Evolutionary conservation across 2,888 invertebrate species (phyloP).

Genomic region (Eutolmus rufibarbis): DNA sequence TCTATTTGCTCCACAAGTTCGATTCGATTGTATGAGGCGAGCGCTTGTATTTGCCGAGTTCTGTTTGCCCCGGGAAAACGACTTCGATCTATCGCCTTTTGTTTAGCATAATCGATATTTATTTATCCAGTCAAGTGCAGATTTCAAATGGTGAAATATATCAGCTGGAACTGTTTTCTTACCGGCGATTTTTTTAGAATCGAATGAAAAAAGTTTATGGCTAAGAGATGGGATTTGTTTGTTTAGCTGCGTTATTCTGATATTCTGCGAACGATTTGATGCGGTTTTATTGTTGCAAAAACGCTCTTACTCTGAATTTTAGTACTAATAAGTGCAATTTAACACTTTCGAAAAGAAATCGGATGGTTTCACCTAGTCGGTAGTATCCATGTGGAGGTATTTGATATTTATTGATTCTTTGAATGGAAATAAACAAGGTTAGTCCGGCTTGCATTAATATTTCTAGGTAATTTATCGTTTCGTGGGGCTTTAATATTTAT

Average conservation of each 20-base stretch:
- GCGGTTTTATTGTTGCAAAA: neutral
- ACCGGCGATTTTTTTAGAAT: neutral
- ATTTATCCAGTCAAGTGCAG: neutral
- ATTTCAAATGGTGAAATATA: neutral
- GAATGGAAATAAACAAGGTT: neutral
- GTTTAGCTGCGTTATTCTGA: neutral
- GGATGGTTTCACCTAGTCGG: neutral
- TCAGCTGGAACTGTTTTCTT: neutral
- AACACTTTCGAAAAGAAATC: neutral
- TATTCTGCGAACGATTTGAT: neutral
- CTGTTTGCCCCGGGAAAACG: neutral
- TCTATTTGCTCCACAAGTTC: neutral
- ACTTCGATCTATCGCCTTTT: neutral
- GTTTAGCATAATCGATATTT: neutral
- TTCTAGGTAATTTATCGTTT: neutral
- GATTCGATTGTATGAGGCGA: neutral
- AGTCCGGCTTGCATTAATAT: neutral
- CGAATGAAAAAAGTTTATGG: neutral
- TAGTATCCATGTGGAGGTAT: neutral
- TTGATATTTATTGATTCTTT: neutral
- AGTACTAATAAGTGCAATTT: neutral
- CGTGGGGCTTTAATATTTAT: neutral
- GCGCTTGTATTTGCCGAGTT: neutral
- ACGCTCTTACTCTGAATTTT: neutral
- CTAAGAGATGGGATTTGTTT: neutral